Percentiles rank a stretch among this genome's conserved stretches.
phyloP scores from a whole-genome alignment of 1,140 invertebrate genomes.

The Drosophila repleta region DNA sequence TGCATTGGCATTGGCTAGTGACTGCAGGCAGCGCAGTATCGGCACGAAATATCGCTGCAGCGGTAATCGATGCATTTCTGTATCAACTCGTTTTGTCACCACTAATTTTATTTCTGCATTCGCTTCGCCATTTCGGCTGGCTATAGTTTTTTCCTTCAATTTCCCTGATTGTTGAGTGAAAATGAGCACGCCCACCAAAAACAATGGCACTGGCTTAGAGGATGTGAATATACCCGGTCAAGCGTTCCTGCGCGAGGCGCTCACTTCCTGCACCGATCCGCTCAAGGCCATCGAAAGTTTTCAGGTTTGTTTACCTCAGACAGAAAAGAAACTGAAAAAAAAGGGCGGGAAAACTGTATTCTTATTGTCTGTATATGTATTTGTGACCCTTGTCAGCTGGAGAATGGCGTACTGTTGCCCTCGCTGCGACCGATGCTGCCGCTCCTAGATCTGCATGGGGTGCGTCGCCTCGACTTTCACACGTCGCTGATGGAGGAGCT shows the following conservation, averaged over 20 bases:
- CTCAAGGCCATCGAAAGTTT: slow-evolving; percentile 98
- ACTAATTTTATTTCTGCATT: slow-evolving; percentile 5
- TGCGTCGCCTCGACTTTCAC: slow-evolving; percentile 96
- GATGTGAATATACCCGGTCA: slow-evolving; percentile 96
- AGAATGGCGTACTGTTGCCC: slow-evolving; percentile 97
- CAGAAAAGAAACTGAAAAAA: slow-evolving; percentile 42
- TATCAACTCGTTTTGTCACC: not conserved
- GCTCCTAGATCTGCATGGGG: slow-evolving; percentile 96
- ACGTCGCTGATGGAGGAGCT: slow-evolving; percentile 97
- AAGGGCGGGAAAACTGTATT: slow-evolving; percentile 56
- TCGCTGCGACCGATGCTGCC: slow-evolving; percentile 97
- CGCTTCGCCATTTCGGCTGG: slow-evolving; percentile 4
- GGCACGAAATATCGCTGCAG: not conserved
- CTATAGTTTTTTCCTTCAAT: slow-evolving; percentile 10
- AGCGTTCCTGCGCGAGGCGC: slow-evolving; percentile 93
- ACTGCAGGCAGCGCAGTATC: too few species aligned
- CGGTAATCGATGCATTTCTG: not conserved
- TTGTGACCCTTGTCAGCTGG: slow-evolving; percentile 86
- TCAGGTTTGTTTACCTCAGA: slow-evolving; percentile 87
- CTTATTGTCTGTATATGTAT: not conserved
- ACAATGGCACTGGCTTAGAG: slow-evolving; percentile 87
- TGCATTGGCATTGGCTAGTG: too few species aligned
- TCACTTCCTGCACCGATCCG: slow-evolving; percentile 98
- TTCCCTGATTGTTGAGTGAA: slow-evolving; percentile 24
- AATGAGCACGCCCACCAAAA: slow-evolving; percentile 74